A percentile compares a stretch with the other conserved stretches of the same genome.
Conservation (phyloP, 2,113 vertebrate species). For the Platanista minor region DNA sequence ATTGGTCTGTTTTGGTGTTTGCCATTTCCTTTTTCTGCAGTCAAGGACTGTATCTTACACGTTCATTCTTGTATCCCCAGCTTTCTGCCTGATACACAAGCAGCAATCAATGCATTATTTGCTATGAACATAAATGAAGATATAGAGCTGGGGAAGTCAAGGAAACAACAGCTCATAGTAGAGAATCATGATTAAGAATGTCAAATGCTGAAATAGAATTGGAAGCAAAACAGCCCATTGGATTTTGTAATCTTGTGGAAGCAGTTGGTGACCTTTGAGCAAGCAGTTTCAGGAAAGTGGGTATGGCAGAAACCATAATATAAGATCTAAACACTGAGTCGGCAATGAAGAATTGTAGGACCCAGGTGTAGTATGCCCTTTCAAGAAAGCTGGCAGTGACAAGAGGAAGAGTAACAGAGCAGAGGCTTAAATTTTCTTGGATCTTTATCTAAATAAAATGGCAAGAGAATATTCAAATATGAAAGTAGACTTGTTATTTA, state of each 20-base stretch:
- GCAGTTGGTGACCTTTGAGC: conserved; percentile 36
- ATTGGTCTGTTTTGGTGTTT: background rate
- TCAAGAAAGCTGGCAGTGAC: background rate
- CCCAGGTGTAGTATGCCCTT: background rate
- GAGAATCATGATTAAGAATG: background rate
- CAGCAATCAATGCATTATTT: background rate
- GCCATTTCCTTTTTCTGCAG: background rate
- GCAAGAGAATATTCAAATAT: background rate
- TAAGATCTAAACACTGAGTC: background rate
- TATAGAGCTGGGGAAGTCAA: background rate
- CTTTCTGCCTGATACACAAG: background rate
- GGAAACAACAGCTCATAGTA: background rate
- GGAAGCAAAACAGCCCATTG: background rate
- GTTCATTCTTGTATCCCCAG: background rate
- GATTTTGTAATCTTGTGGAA: background rate
- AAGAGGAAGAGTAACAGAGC: background rate
- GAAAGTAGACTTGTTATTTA: background rate
- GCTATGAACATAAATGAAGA: background rate
- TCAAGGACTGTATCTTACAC: background rate
- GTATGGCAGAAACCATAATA: background rate
- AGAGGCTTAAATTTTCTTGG: background rate
- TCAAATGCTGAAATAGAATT: background rate
- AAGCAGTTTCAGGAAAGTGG: background rate
- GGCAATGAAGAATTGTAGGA: background rate
- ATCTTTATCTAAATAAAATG: background rate